These are phyloP conservation scores for Apostichopus leukothele DNA, from an alignment of 53 echinoderm and acorn worm species.

Conservation along the genomic window DNA sequence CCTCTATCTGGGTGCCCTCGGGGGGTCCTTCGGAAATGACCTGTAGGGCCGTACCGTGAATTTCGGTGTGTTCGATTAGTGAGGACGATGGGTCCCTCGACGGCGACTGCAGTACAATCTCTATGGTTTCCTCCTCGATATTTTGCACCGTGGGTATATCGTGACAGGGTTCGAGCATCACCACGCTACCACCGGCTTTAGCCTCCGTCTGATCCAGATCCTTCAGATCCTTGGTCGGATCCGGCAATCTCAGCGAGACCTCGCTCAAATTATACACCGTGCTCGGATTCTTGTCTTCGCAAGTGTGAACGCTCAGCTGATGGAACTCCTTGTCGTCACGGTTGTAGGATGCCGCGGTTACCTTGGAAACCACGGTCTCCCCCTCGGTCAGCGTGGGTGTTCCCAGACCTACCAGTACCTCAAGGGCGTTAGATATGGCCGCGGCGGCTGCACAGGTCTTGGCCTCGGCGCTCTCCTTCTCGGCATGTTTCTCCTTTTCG, in stretches of 20 bases:
- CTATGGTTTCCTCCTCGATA: not conserved
- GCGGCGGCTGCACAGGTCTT: conserved; percentile 16
- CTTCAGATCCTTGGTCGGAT: not conserved
- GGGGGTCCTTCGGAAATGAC: not conserved
- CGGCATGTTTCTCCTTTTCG: conserved; percentile 19
- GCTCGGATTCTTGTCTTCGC: conserved; percentile 5
- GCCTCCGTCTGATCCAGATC: not conserved
- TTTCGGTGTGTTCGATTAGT: not conserved
- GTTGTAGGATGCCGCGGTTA: not conserved
- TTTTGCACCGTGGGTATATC: not conserved
- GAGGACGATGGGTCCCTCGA: not conserved
- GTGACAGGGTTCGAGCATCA: not conserved
- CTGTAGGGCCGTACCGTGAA: not conserved
- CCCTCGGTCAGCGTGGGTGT: conserved; percentile 23
- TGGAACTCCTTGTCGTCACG: not conserved
- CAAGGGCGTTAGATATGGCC: conserved; percentile 60
- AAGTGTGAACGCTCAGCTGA: not conserved
- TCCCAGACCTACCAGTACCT: conserved; percentile 69
- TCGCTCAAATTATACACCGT: not conserved
- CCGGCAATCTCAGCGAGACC: not conserved
- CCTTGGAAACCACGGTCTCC: not conserved
- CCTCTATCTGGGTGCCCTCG: not conserved
- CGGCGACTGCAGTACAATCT: not conserved
- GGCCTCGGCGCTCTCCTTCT: conserved; percentile 7
- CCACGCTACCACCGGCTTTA: not conserved